phyloP scores from a whole-genome alignment of 2,113 vertebrate species.

The Chamaea fasciata region DNA sequence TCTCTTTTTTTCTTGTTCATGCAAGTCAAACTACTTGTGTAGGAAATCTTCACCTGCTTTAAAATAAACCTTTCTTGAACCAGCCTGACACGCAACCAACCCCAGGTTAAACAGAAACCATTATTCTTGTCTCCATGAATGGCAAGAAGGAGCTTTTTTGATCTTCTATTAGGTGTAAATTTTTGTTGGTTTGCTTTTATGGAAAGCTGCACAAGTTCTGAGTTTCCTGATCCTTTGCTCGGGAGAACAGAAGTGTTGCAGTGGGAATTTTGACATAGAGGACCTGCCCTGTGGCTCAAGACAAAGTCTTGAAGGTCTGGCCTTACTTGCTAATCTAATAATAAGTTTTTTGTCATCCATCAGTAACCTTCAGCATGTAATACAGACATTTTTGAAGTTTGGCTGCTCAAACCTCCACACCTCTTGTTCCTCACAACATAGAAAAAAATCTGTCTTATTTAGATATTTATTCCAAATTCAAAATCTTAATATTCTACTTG shows the following conservation, averaged over 20 bases:
- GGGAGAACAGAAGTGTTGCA: background rate
- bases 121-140: background rate
- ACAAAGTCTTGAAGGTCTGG: background rate
- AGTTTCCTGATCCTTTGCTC: background rate
- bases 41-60: background rate
- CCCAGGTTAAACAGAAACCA: rapidly evolving
- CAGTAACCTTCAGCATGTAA: background rate
- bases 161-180: background rate
- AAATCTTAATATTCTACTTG: background rate
- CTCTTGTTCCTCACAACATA: background rate
- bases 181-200: background rate
- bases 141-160: background rate
- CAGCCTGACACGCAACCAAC: rapidly evolving
- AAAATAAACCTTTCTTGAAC: background rate
- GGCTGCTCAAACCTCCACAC: background rate
- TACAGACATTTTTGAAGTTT: background rate
- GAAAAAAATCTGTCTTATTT: background rate
- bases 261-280: background rate
- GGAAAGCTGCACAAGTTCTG: background rate
- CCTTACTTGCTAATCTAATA: background rate
- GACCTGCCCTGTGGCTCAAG: background rate
- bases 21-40: rapidly evolving
- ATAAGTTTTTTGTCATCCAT: background rate
- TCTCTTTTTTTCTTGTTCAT: background rate
- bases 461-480: background rate